A percentile compares a stretch with the other conserved stretches of the same genome.
Conservation (phyloP, 2,797 vertebrate species). For the Bovichtus variegatus region DNA sequence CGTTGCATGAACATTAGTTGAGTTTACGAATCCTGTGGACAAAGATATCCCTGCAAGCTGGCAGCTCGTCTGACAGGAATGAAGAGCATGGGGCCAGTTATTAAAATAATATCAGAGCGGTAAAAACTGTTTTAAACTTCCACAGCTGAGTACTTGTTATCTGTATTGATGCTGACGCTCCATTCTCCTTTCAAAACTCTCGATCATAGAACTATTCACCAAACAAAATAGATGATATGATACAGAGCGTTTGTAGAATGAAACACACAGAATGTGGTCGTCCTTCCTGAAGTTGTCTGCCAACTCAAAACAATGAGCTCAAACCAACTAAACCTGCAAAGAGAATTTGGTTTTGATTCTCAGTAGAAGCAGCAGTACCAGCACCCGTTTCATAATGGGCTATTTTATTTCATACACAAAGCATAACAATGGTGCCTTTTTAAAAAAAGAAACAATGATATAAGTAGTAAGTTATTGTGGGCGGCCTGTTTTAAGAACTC, state of each 20-base stretch:
- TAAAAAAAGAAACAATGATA: background rate
- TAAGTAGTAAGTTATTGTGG: background rate
- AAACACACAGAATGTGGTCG: background rate
- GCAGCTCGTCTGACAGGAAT: conserved; percentile 20
- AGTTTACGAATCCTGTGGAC: conserved; percentile 29
- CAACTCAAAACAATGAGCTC: background rate
- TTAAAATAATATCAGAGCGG: conserved; percentile 16
- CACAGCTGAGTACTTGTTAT: background rate
- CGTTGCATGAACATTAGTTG: conserved; percentile 1
- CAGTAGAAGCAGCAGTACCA: background rate
- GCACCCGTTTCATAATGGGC: background rate
- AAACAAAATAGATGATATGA: background rate
- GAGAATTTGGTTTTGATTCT: background rate
- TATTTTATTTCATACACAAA: background rate
- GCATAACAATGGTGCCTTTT: background rate
- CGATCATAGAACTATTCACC: background rate
- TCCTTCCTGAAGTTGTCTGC: background rate
- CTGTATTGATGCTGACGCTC: conserved; percentile 1
- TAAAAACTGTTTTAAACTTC: conserved; percentile 14
- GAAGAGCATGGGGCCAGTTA: conserved; percentile 24
- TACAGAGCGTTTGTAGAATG: background rate
- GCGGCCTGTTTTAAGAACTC: conserved; percentile 20
- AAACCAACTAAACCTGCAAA: background rate
- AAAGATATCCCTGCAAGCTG: background rate
- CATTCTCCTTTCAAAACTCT: conserved; percentile 11